Percentiles rank a stretch among this genome's conserved stretches.
phyloP scores from a whole-genome alignment of 92 coral and sea anemone genomes.

The Bergia puertoricense region DNA sequence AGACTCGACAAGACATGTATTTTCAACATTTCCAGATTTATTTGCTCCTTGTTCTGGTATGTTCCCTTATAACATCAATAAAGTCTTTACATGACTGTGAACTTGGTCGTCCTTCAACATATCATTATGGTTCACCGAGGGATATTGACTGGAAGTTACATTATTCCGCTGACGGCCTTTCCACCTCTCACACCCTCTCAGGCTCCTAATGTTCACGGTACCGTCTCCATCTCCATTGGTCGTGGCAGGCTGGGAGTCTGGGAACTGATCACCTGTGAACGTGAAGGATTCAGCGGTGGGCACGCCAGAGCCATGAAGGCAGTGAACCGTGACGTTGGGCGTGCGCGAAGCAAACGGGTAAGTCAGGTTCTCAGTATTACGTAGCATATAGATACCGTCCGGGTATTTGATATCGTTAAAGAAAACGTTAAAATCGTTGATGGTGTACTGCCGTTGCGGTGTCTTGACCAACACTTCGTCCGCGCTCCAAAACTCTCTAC shows the following conservation, averaged over 20 bases:
- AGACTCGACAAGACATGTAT: not conserved
- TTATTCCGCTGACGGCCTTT: constrained; percentile 55
- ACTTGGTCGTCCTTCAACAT: constrained; percentile 56
- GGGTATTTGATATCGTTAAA: constrained; percentile 71
- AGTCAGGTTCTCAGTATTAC: constrained; percentile 56
- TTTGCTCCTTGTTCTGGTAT: not conserved
- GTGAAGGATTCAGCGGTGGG: constrained; percentile 67
- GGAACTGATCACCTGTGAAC: constrained; percentile 71
- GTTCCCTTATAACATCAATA: constrained; percentile 43
- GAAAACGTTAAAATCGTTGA: constrained; percentile 63
- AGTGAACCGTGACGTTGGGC: constrained; percentile 73
- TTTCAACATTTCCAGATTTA: not conserved
- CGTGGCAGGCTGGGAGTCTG: constrained; percentile 66
- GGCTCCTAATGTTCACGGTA: constrained; percentile 72
- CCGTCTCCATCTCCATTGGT: constrained; percentile 81
- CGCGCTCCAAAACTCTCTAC: constrained; percentile 77
- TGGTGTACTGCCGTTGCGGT: constrained; percentile 70
- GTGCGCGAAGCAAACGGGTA: constrained; percentile 65
- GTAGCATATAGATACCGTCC: constrained; percentile 60
- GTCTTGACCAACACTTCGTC: constrained; percentile 75
- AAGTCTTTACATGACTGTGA: constrained; percentile 52
- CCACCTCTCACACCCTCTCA: constrained; percentile 74
- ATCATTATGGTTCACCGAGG: constrained; percentile 66
- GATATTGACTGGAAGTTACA: constrained; percentile 53
- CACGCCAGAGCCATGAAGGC: constrained; percentile 69